Percentiles rank a stretch among this genome's conserved stretches.
phyloP scores from a whole-genome alignment of 2,113 vertebrate genomes.

The Trematocara marginatum region DNA sequence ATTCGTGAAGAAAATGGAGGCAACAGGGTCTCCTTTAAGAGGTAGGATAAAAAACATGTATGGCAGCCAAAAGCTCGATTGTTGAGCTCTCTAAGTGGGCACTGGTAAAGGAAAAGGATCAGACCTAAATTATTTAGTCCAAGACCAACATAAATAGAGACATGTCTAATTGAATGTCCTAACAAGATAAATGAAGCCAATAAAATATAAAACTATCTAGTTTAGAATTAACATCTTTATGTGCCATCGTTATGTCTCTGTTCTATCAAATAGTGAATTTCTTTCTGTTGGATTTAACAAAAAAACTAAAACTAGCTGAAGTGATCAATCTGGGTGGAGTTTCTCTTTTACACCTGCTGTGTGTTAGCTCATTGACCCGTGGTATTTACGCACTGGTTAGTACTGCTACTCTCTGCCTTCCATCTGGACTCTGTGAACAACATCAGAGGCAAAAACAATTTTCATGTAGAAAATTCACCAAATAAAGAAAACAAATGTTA shows the following conservation, averaged over 20 bases:
- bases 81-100: neutral
- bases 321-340: neutral
- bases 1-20: neutral
- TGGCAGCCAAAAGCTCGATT: neutral
- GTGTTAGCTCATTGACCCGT: neutral
- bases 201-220: neutral
- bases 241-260: neutral
- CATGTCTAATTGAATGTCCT: neutral
- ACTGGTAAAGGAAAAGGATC: neutral
- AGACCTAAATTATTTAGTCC: neutral
- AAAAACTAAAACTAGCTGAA: neutral
- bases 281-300: neutral
- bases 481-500: neutral
- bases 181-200: neutral
- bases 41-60: slow-evolving; percentile 3
- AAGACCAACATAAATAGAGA: neutral
- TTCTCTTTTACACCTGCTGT: neutral
- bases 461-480: neutral
- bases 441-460: accelerated
- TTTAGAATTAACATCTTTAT: neutral
- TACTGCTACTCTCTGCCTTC: neutral
- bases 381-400: accelerated
- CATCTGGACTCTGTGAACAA: neutral
- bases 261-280: neutral
- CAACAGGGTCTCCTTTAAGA: slow-evolving; percentile 16